Base-by-base conservation (phyloP, 1,140 invertebrate genomes). In the Micrasema minimum region DNA sequence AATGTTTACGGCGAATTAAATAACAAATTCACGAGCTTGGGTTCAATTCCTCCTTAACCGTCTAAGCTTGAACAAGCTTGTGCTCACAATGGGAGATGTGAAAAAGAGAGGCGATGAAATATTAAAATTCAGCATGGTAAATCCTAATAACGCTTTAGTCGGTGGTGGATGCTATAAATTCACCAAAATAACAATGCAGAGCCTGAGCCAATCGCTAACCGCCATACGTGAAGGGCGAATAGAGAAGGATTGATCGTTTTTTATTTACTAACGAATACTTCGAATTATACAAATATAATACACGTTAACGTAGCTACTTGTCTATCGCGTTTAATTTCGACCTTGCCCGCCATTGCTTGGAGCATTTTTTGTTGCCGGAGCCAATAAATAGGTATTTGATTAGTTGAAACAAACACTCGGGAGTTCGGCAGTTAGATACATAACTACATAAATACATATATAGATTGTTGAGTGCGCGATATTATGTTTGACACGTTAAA, bases 361-460 rank as follows among this genome's bases (percentile, higher is more conserved):
- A 2, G 20, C 35, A 38, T 41, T 41, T 41, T 59, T 59, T 9
- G 53, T 41, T n/a, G 16, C 14, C 35, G 10, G 1, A 20, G 55
- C 55, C 55, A 59, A 20, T 22, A 22, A 35, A 59, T 16, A 59
- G 37, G 37, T 59, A 59, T 59, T 59, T 38, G 35, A 14, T 22
- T 41, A n/a, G 37, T 59, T 59, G 55, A 59, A 59, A 43, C 37
- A 59, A 59, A 11, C 35, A 38, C 3, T 10, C 2, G 1, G 26
- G 1, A 18, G n/a, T 38, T 35, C 10, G 14, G 55, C 14, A 51
- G 48, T 16, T n/a, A 6, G 5, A 11, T 12, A n/a, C n/a, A n/a
- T n/a, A n/a, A n/a, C n/a, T n/a, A n/a, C 43, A n/a, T 16, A n/a
- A 12, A 16, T 46, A 31, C n/a, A n/a, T n/a, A n/a, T n/a, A n/a